Evolutionary conservation across 2,797 vertebrate genomes (phyloP).

Genomic region (Argyrosomus regius): DNA sequence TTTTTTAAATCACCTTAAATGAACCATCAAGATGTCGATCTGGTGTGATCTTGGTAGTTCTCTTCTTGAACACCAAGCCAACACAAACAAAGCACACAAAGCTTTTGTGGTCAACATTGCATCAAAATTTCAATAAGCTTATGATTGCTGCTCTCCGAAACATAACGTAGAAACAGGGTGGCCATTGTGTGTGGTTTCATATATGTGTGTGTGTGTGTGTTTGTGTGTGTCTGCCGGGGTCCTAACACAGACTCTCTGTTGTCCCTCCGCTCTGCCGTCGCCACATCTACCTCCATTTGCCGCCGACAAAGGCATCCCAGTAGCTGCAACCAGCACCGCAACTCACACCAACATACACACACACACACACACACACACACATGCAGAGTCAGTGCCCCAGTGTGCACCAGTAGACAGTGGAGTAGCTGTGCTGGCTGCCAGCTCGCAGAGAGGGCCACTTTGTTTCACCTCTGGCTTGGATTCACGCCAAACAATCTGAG

Average conservation of each 20-base stretch:
- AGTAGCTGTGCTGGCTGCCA: constrained; percentile 72
- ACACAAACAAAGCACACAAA: constrained; percentile 3
- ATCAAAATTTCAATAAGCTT: constrained; percentile 37
- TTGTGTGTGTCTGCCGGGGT: constrained; percentile 17
- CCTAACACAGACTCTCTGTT: constrained; percentile 64
- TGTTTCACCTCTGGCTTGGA: constrained; percentile 79
- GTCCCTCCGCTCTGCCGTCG: constrained; percentile 40
- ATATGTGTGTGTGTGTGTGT: constrained; percentile 19
- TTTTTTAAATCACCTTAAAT: not conserved
- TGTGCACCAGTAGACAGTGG: constrained; percentile 71
- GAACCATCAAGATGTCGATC: not conserved
- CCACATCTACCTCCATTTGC: constrained; percentile 69
- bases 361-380: constrained; percentile 29
- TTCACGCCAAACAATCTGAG: constrained; percentile 63
- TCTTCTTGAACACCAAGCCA: not conserved
- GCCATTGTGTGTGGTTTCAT: constrained; percentile 32
- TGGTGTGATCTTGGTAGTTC: not conserved
- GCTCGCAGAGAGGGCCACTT: constrained; percentile 72
- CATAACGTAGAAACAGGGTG: constrained; percentile 34
- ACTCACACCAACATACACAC: constrained; percentile 27
- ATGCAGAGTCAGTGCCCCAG: constrained; percentile 48
- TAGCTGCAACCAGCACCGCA: constrained; percentile 42
- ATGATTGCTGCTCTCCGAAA: constrained; percentile 47
- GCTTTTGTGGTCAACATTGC: constrained; percentile 30
- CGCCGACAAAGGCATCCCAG: constrained; percentile 72